Evolutionary conservation across 2,888 invertebrate species (phyloP), one percentile per base, ranked within the genome.

Genomic region (Andrena praecox): DNA sequence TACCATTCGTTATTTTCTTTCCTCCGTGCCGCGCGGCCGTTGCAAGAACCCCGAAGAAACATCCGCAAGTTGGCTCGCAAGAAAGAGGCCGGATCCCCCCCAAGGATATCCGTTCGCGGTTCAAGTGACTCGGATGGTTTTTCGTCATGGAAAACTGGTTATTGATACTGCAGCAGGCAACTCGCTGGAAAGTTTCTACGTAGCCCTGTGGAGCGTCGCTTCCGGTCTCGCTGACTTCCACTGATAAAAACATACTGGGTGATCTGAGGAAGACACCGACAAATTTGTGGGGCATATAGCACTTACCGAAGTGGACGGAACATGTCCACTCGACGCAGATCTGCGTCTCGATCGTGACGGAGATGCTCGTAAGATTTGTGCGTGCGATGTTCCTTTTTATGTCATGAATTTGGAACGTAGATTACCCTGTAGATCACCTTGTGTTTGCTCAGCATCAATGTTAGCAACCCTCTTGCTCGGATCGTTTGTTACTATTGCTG

Each of bases 1-100:
- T 89, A 82, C 85, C 90, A 89, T 90, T 90, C 88, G 87, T 90
- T 90, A 90, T 89, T 90, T 90, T 83, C 87, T 85, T 85, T 83
- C 87, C 69, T 54, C 69, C 56, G 54, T 50, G 70, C 60, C 67
- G 48, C 27, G 74, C 59, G 66, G 60, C 48, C 8, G 50, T 62
- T 76, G 80, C 70, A 85, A 78, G 84, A 77, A 88, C 82, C 75
- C 64, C 72, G 69, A 77, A 75, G 79, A 75, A 87, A 78, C 80
- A 69, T 85, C 71, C 74, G 78, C 66, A 73, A 79, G 85, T 82
- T 85, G 63, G 52, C 56, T 35, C 59, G 78, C 71, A 79, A 84
- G 81, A 83, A 75, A 80, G 71, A 71, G 77, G 63, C 33, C 52
- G 79, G 68, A 72, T 80, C 79, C 80, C 59, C 59, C 66, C 77